phyloP scores from a whole-genome alignment of 2,113 vertebrate species.

The Trinectes maculatus region DNA sequence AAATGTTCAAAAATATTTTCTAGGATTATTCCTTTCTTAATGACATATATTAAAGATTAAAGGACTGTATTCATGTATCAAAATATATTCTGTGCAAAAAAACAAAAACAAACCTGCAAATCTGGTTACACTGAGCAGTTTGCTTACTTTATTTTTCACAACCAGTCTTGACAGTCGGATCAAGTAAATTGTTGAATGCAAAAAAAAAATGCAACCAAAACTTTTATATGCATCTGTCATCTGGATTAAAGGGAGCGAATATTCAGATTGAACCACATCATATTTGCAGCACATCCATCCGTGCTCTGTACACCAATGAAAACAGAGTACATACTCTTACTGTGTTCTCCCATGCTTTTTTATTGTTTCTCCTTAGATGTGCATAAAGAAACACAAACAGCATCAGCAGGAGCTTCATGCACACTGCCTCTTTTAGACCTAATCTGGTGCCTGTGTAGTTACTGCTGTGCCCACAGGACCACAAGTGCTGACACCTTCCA shows the following conservation, averaged over 20 bases:
- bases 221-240: slow-evolving; percentile 31
- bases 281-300: slow-evolving; percentile 20
- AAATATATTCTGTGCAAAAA: slow-evolving; percentile 11
- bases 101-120: neutral
- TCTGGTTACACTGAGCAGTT: too few species aligned
- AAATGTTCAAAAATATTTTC: neutral
- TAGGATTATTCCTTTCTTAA: neutral
- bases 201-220: slow-evolving; percentile 9
- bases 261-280: slow-evolving; percentile 32
- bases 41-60: neutral
- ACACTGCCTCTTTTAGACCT: slow-evolving; percentile 6
- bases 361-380: neutral
- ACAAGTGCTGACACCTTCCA: slow-evolving; percentile 15
- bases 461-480: neutral
- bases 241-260: slow-evolving; percentile 41
- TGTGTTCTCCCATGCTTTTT: slow-evolving; percentile 2
- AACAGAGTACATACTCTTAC: neutral
- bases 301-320: slow-evolving; percentile 6
- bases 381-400: neutral
- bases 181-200: slow-evolving; percentile 10
- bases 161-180: neutral
- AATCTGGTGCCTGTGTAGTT: neutral
- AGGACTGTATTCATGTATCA: slow-evolving; percentile 7
- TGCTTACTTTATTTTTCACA: neutral
- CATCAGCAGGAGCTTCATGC: slow-evolving; percentile 9